Percentiles rank a stretch among this genome's conserved stretches.
Evolutionary conservation across 2,888 invertebrate species (phyloP).

Genomic region (Polia nebulosa): DNA sequence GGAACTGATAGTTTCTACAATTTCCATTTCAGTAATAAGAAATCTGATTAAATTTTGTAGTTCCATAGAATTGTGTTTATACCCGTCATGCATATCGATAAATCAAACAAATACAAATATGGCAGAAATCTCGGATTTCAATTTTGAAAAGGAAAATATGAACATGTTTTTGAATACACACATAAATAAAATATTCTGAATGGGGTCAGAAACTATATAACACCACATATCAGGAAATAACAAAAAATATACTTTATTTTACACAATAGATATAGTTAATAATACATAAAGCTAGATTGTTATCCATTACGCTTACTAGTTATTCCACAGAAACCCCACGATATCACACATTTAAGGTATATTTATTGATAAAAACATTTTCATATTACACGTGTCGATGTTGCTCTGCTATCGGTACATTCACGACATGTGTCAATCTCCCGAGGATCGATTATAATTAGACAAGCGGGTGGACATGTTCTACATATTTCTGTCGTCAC

Average conservation of each 20-base stretch:
- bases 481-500: conserved; percentile 68
- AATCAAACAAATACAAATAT: conserved; percentile 5
- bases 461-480: conserved; percentile 71
- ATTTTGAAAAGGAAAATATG: background rate
- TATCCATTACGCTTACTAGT: no score
- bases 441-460: conserved; percentile 79
- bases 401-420: conserved; percentile 64
- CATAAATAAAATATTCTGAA: background rate
- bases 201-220: background rate
- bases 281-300: no score
- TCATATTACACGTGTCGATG: background rate
- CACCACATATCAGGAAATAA: background rate
- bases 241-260: background rate
- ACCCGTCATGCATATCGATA: background rate
- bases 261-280: background rate
- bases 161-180: background rate
- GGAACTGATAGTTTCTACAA: background rate
- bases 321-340: no score
- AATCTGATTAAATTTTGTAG: background rate
- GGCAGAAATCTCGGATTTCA: background rate
- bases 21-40: background rate
- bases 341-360: no score
- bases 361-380: no score
- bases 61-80: background rate
- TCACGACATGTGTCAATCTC: conserved; percentile 78